Conservation (phyloP, 2,797 vertebrate species). For the Pseudochirops cupreus region DNA sequence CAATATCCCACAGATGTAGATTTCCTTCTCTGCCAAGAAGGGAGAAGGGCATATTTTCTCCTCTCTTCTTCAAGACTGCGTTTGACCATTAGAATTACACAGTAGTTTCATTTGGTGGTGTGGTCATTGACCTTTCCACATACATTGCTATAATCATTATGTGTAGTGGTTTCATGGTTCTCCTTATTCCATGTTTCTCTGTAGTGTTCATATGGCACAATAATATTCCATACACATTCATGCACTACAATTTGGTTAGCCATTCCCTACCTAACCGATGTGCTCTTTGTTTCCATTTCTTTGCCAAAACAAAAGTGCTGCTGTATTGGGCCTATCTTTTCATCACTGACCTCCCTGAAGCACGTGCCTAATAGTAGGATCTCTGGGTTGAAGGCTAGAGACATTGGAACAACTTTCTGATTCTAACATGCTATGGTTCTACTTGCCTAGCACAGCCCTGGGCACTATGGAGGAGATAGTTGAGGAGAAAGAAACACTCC, state of each 20-base stretch:
- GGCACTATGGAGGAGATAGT: background rate
- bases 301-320: background rate
- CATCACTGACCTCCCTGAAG: background rate
- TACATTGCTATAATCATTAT: background rate
- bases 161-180: background rate
- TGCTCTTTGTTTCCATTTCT: background rate
- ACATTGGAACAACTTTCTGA: background rate
- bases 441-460: conserved; percentile 44
- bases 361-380: background rate
- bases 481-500: conserved; percentile 39
- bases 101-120: background rate
- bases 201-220: background rate
- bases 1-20: background rate
- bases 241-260: background rate
- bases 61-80: background rate
- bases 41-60: background rate
- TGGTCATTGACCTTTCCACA: background rate
- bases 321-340: background rate
- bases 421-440: conserved; percentile 5
- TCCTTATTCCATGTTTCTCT: background rate
- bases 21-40: background rate
- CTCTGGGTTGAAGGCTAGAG: background rate
- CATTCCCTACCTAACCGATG: background rate
- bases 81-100: background rate
- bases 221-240: background rate